Percentiles rank a stretch among this genome's conserved stretches.
phyloP scores from a whole-genome alignment of 2,113 vertebrate genomes.

The Grantiella picta region DNA sequence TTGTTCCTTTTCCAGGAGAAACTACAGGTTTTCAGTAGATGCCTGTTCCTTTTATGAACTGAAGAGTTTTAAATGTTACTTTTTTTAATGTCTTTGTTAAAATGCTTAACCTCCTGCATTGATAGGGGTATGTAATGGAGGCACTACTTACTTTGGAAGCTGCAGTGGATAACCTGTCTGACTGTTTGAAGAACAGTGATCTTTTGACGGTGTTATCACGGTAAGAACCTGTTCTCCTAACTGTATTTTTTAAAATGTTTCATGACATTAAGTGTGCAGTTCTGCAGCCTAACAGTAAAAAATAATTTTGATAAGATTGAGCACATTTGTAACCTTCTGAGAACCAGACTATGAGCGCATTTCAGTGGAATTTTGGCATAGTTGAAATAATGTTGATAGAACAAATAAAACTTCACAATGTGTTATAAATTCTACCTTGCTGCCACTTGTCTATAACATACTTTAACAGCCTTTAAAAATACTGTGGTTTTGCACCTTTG shows the following conservation, averaged over 20 bases:
- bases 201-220: slow-evolving; percentile 91
- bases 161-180: slow-evolving; percentile 94
- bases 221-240: slow-evolving; percentile 65
- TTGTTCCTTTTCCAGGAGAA: not conserved
- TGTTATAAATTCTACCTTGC: not conserved
- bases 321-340: not conserved
- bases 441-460: not conserved
- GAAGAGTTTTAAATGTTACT: not conserved
- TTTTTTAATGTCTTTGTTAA: not conserved
- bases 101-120: not conserved
- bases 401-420: not conserved
- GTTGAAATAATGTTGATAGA: not conserved
- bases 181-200: slow-evolving; percentile 95
- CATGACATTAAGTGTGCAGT: not conserved
- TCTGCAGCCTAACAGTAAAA: not conserved
- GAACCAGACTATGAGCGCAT: not conserved
- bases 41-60: not conserved
- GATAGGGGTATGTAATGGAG: slow-evolving; percentile 97
- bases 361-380: not conserved
- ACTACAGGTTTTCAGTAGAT: not conserved
- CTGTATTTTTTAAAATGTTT: not conserved
- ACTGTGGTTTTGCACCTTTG: not conserved
- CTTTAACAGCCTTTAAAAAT: not conserved
- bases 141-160: slow-evolving; percentile 93
- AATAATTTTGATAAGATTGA: not conserved